Base-by-base conservation (phyloP, 2,888 invertebrate species). In the Hydroisotoma schaefferi region DNA sequence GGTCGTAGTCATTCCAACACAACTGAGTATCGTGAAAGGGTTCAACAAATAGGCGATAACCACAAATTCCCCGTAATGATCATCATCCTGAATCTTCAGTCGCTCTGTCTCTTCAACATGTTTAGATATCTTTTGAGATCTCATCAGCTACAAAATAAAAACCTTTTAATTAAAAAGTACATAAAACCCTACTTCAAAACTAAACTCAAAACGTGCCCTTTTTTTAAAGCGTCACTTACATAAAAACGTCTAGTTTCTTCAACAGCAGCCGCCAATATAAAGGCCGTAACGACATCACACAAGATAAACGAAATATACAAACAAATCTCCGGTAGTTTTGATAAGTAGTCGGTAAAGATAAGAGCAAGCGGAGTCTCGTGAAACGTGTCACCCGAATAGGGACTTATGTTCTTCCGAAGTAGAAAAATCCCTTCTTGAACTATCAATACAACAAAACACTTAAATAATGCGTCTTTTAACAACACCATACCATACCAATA, bases 391-490 rank as follows among this genome's bases (percentile, higher is more conserved):
- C 94, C 93, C 65, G 83, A 81, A 74, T 95, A 97, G 0, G 95
- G 94, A 75, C 92, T 86, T 61, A 93, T 85, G 33, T 85, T 85
- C 74, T 83, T 82, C 63, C 87, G 84, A 69, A 86, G 83, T 55
- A 95, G 80, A 75, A 87, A 85, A 47, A 90, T 84, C 28, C 94
- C 94, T 81, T 95, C 95, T 71, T 87, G 85, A 74, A 94, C 90
- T 87, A 74, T n/a, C n/a, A n/a, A n/a, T n/a, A n/a, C n/a, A n/a
- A n/a, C n/a, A n/a, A n/a, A n/a, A n/a, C n/a, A n/a, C n/a, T n/a
- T n/a, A n/a, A n/a, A n/a, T n/a, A n/a, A n/a, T n/a, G n/a, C n/a
- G n/a, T n/a, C n/a, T n/a, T n/a, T n/a, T n/a, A n/a, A n/a, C n/a
- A n/a, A n/a, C n/a, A n/a, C n/a, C n/a, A n/a, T n/a, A n/a, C n/a